These are phyloP conservation scores for Patiria pectinifera DNA, from an alignment of 53 echinoderm and acorn worm genomes.

Conservation along the genomic window DNA sequence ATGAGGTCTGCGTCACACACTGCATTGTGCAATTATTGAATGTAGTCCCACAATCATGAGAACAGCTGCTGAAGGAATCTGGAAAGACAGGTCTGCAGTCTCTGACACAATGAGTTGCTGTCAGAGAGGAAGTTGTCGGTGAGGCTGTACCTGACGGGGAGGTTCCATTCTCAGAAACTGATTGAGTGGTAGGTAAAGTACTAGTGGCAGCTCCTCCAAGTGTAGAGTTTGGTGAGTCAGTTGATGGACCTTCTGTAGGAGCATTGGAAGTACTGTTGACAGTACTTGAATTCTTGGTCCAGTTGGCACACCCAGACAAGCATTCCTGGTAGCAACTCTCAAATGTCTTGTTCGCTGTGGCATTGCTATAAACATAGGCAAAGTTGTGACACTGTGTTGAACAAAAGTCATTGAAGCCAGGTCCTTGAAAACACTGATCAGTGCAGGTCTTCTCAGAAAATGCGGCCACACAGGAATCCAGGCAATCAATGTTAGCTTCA, in stretches of 20 bases:
- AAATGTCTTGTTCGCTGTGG: constrained; percentile 29
- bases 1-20: constrained; percentile 26
- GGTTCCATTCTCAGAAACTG: background rate
- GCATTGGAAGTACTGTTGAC: background rate
- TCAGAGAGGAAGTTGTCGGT: background rate
- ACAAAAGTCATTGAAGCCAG: background rate
- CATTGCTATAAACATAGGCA: constrained; percentile 45
- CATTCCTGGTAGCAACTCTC: constrained; percentile 33
- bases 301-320: constrained; percentile 25
- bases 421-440: constrained; percentile 1
- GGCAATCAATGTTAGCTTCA: constrained; percentile 19
- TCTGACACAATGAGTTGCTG: constrained; percentile 11
- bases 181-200: background rate
- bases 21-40: constrained; percentile 21
- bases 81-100: constrained; percentile 18
- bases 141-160: background rate
- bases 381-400: constrained; percentile 36
- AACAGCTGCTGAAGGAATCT: constrained; percentile 21
- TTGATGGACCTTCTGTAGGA: constrained; percentile 50
- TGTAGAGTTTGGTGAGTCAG: constrained; percentile 20
- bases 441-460: constrained; percentile 32
- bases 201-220: background rate
- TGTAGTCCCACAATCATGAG: background rate
- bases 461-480: constrained; percentile 19
- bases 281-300: constrained; percentile 13